phyloP scores from a whole-genome alignment of 2,888 invertebrate species.

The Nemoura dubitans region DNA sequence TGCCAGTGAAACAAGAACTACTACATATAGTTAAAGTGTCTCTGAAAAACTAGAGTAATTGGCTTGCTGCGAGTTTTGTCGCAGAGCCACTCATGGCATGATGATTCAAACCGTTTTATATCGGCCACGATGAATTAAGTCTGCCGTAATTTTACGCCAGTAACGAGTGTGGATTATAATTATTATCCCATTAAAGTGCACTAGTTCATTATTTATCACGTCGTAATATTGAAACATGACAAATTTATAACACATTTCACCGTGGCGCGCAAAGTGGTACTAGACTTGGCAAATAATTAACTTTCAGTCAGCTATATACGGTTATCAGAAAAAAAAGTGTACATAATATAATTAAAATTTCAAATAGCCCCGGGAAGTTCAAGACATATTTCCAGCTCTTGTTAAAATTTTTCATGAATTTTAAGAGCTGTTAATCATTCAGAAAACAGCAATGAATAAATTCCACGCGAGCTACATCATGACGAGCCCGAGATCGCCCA shows the following conservation, averaged over 20 bases:
- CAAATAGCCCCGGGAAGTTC: slow-evolving; percentile 4
- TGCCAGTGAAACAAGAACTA: background rate
- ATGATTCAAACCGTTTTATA: background rate
- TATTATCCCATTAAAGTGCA: slow-evolving; percentile 12
- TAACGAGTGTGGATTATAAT: background rate
- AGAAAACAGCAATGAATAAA: background rate
- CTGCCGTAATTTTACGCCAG: background rate
- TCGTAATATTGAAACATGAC: slow-evolving; percentile 7
- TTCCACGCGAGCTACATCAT: too few relatives aligned
- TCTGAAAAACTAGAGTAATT: background rate
- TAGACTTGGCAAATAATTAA: background rate
- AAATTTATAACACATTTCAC: slow-evolving; percentile 5
- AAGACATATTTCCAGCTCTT: background rate
- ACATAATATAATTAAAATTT: slow-evolving; percentile 5
- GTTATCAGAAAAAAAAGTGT: background rate
- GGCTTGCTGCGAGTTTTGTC: background rate
- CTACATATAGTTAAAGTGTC: background rate
- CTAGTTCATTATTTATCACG: slow-evolving; percentile 5
- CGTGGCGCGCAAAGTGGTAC: background rate
- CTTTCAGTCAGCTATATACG: background rate
- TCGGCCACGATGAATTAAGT: background rate
- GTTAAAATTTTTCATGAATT: background rate
- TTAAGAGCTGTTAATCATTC: background rate
- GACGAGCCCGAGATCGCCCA: background rate
- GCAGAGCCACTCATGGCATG: background rate